Percentiles rank a stretch among this genome's conserved stretches.
phyloP scores from a whole-genome alignment of 2,888 invertebrate species.

The Augiades crinisus region DNA sequence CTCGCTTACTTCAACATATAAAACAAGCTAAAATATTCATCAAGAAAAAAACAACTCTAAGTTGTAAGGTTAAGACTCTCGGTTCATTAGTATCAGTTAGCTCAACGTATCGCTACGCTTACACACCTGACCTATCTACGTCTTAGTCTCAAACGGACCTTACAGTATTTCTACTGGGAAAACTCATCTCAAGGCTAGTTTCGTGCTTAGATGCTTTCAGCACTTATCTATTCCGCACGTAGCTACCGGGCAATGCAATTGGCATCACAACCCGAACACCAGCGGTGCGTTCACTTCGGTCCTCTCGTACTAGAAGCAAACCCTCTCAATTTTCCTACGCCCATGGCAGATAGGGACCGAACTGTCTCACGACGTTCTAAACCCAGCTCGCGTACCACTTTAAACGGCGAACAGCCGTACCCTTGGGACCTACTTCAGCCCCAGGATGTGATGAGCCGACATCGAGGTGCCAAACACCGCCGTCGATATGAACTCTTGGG shows the following conservation, averaged over 20 bases:
- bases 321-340: conserved; percentile 1
- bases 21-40: too few relatives aligned
- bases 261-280: conserved; percentile 26
- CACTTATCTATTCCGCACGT: conserved; percentile 27
- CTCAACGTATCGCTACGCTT: conserved; percentile 11
- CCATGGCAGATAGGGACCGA: conserved; percentile 31
- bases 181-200: conserved; percentile 5
- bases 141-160: background rate
- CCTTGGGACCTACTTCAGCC: conserved; percentile 35
- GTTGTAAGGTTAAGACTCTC: too few relatives aligned
- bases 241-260: conserved; percentile 28
- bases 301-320: conserved; percentile 5
- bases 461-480: conserved; percentile 35
- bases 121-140: conserved; percentile 11
- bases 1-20: too few relatives aligned
- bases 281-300: background rate
- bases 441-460: conserved; percentile 38
- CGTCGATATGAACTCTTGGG: conserved; percentile 36
- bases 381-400: conserved; percentile 36
- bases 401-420: conserved; percentile 36
- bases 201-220: conserved; percentile 29
- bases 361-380: conserved; percentile 35
- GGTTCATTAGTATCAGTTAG: conserved; percentile 14
- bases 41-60: too few relatives aligned
- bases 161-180: too few relatives aligned